Conservation (phyloP, 2,113 vertebrate genomes). For the Oncorhynchus keta region DNA sequence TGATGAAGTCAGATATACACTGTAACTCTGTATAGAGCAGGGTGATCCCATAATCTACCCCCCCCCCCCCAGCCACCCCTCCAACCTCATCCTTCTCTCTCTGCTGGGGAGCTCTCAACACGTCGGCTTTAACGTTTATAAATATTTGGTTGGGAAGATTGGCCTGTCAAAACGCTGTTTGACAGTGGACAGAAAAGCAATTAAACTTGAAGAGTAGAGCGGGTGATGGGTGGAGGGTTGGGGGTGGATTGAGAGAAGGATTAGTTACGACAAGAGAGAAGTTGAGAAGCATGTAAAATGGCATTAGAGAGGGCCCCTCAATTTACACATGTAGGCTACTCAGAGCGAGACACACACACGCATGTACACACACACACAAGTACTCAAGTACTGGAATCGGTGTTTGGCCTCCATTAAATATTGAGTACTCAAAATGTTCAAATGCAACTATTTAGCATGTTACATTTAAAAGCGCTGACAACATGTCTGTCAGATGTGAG, state of each 20-base stretch:
- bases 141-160: not conserved
- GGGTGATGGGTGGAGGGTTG: not conserved
- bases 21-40: not conserved
- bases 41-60: too few relatives aligned
- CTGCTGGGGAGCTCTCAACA: not conserved
- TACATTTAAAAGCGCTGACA: too few relatives aligned
- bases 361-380: not conserved
- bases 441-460: too few relatives aligned
- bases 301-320: not conserved
- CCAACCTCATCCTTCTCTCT: not conserved
- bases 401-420: too few relatives aligned
- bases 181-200: constrained; percentile 11
- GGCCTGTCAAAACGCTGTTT: not conserved
- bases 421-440: too few relatives aligned
- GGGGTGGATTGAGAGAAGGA: not conserved
- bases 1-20: too few relatives aligned
- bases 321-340: too few relatives aligned
- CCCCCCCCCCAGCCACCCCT: not conserved
- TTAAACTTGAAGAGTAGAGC: constrained; percentile 5
- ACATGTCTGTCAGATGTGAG: too few relatives aligned
- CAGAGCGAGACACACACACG: not conserved
- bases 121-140: not conserved
- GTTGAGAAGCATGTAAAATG: not conserved
- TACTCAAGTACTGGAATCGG: too few relatives aligned
- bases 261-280: not conserved